Conservation (phyloP, 35 echinoderm and acorn worm species). For the Acanthaster planci region DNA sequence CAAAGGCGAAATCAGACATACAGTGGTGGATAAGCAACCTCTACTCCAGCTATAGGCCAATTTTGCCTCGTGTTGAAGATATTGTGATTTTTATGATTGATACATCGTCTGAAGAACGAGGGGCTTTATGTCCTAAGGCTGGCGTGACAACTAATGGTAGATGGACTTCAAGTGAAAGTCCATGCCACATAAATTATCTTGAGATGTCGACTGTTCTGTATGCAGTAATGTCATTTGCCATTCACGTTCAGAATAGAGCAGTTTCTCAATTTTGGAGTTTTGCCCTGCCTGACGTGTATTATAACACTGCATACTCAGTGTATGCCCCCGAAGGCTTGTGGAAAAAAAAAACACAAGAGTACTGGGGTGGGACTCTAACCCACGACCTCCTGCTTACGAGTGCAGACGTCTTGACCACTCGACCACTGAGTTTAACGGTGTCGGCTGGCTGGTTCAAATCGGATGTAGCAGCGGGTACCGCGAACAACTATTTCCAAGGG, state of each 20-base stretch:
- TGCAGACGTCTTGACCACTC: no score
- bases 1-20: neutral
- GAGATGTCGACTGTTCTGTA: constrained; percentile 28
- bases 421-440: no score
- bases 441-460: no score
- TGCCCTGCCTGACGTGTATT: no score
- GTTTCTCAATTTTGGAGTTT: no score
- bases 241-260: neutral
- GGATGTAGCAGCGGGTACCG: no score
- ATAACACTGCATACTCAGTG: no score
- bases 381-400: no score
- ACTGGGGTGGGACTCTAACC: no score
- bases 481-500: no score
- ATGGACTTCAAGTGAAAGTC: neutral
- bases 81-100: neutral
- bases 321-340: no score
- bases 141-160: neutral
- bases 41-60: neutral
- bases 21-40: constrained; percentile 30
- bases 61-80: neutral
- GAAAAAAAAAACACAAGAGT: no score
- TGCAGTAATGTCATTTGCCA: constrained; percentile 26
- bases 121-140: neutral
- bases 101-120: neutral
- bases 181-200: constrained; percentile 27